phyloP scores from a whole-genome alignment of 2,888 invertebrate genomes.

The Napeogenes sylphis region DNA sequence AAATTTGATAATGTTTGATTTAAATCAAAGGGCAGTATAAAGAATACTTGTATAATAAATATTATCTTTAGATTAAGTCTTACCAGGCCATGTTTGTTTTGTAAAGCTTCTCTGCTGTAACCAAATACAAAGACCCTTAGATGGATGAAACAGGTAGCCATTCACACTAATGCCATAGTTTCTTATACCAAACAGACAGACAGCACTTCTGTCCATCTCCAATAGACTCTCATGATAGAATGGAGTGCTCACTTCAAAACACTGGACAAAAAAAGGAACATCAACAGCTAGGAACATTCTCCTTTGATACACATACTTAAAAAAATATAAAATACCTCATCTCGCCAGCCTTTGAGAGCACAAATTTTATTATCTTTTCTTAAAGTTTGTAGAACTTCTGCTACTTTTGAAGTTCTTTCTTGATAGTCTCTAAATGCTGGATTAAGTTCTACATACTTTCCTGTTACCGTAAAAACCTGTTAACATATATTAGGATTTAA shows the following conservation, averaged over 20 bases:
- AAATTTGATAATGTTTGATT: neutral
- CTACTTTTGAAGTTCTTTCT: constrained; percentile 87
- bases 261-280: constrained; percentile 69
- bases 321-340: constrained; percentile 81
- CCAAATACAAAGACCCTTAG: constrained; percentile 93
- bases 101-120: constrained; percentile 92
- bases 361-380: constrained; percentile 86
- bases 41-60: neutral
- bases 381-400: constrained; percentile 86
- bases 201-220: constrained; percentile 95
- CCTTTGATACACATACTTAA: no score
- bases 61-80: constrained; percentile 20
- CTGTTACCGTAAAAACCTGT: constrained; percentile 84
- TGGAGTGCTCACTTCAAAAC: constrained; percentile 90
- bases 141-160: constrained; percentile 91
- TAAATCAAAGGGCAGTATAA: neutral
- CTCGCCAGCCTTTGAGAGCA: constrained; percentile 93
- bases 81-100: constrained; percentile 96
- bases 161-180: constrained; percentile 97
- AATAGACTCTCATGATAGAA: constrained; percentile 74
- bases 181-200: constrained; percentile 94
- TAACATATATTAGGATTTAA: neutral
- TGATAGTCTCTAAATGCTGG: constrained; percentile 92
- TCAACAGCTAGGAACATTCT: neutral
- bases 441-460: constrained; percentile 87